Percentiles rank a stretch among this genome's conserved stretches.
phyloP scores from a whole-genome alignment of 2,113 vertebrate genomes.

The Gila orcuttii region DNA sequence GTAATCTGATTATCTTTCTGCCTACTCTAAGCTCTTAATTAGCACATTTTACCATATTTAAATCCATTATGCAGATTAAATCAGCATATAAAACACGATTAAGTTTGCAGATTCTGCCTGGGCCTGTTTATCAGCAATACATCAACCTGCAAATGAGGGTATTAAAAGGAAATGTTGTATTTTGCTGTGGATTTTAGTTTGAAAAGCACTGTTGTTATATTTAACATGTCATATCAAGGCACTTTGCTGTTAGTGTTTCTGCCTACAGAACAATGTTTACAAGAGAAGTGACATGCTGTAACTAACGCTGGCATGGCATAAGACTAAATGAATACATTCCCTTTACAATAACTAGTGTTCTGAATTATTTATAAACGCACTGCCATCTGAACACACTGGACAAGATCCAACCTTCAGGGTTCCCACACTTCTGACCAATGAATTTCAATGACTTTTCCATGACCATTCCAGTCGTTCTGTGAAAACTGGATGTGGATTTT shows the following conservation, averaged over 20 bases:
- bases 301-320: neutral
- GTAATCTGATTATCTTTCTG: neutral
- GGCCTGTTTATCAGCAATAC: neutral
- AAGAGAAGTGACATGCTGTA: conserved; percentile 34
- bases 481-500: neutral
- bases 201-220: conserved; percentile 17
- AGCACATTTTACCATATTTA: neutral
- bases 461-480: neutral
- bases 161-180: neutral
- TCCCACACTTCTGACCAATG: conserved; percentile 6
- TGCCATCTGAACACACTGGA: conserved; percentile 37
- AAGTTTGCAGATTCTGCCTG: neutral
- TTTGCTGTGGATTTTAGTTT: conserved; percentile 2
- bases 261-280: conserved; percentile 54
- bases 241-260: conserved; percentile 40
- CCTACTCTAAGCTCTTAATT: neutral
- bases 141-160: neutral
- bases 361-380: conserved; percentile 48
- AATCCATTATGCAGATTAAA: neutral
- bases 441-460: neutral
- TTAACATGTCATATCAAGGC: conserved; percentile 31
- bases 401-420: neutral
- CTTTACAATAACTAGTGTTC: conserved; percentile 13
- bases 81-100: neutral
- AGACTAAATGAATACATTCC: conserved; percentile 10